A percentile compares a stretch with the other conserved stretches of the same genome.
Evolutionary conservation across 2,797 vertebrate species (phyloP).

Genomic region (Myotis vivesi): DNA sequence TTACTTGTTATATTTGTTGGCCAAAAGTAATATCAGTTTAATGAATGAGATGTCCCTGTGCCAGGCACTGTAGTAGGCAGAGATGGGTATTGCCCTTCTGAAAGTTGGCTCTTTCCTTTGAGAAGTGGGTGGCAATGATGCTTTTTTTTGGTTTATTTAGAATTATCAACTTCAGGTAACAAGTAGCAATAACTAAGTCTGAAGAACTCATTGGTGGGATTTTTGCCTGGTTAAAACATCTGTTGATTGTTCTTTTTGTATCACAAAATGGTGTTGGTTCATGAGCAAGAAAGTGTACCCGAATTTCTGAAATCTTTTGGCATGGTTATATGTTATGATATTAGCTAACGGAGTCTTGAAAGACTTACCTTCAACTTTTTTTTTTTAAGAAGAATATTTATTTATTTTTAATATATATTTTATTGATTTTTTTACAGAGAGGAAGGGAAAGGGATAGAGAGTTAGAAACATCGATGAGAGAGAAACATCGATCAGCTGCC

Average conservation of each 20-base stretch:
- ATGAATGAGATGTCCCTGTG: background rate
- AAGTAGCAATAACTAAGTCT: background rate
- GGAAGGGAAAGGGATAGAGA: too few species aligned
- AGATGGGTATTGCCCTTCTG: background rate
- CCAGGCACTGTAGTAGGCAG: background rate
- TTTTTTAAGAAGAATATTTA: too few species aligned
- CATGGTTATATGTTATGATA: background rate
- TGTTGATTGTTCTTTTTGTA: background rate
- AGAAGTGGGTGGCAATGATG: background rate
- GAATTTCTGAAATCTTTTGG: background rate
- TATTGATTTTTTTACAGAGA: too few species aligned
- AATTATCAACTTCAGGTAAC: background rate
- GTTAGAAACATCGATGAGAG: too few species aligned
- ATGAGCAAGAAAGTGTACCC: background rate
- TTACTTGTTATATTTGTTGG: background rate
- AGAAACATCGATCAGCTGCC: too few species aligned
- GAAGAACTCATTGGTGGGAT: background rate
- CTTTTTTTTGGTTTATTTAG: background rate
- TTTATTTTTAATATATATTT: too few species aligned
- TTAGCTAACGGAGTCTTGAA: slow-evolving; percentile 11
- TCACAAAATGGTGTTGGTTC: background rate
- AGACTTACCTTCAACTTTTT: background rate
- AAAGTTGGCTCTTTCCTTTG: background rate
- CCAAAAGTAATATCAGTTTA: background rate
- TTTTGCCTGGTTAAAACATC: slow-evolving; percentile 6